Percentiles rank a stretch among this genome's conserved stretches.
phyloP scores from a whole-genome alignment of 2,888 invertebrate genomes.

The Lucinisca nassula region DNA sequence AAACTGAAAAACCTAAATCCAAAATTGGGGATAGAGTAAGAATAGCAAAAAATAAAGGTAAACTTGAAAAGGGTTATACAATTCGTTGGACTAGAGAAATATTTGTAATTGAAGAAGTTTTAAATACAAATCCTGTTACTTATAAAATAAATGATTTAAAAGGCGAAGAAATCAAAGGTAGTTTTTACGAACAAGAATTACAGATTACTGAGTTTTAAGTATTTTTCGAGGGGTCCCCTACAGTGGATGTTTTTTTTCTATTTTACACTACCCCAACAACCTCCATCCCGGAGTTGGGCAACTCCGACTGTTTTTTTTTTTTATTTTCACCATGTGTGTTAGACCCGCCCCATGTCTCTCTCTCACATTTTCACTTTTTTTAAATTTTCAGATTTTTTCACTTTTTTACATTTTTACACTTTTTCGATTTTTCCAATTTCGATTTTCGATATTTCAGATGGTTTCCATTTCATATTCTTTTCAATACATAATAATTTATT shows the following conservation, averaged over 20 bases:
- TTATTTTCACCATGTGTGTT: too few species aligned
- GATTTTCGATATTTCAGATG: too few species aligned
- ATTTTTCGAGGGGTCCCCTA: neutral
- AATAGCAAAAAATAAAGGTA: constrained; percentile 33
- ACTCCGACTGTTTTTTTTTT: too few species aligned
- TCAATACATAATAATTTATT: too few species aligned
- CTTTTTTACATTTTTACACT: too few species aligned
- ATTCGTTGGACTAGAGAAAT: constrained; percentile 31
- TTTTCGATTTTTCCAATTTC: too few species aligned
- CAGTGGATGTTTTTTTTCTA: neutral
- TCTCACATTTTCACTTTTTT: too few species aligned
- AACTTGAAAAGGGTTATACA: constrained; percentile 27
- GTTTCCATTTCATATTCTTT: too few species aligned
- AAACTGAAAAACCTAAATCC: neutral
- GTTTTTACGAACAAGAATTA: constrained; percentile 42
- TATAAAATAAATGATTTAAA: constrained; percentile 25
- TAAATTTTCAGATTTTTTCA: too few species aligned
- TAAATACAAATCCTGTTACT: constrained; percentile 25
- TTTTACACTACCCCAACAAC: too few species aligned
- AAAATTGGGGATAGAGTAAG: constrained; percentile 21
- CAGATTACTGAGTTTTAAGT: constrained; percentile 10
- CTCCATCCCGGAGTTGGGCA: too few species aligned
- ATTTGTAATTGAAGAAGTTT: constrained; percentile 22
- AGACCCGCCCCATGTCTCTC: too few species aligned
- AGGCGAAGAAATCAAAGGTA: constrained; percentile 33